Percentiles rank a stretch among this genome's conserved stretches.
Conservation (phyloP, 2,113 vertebrate species). For the Brachirus orientalis region DNA sequence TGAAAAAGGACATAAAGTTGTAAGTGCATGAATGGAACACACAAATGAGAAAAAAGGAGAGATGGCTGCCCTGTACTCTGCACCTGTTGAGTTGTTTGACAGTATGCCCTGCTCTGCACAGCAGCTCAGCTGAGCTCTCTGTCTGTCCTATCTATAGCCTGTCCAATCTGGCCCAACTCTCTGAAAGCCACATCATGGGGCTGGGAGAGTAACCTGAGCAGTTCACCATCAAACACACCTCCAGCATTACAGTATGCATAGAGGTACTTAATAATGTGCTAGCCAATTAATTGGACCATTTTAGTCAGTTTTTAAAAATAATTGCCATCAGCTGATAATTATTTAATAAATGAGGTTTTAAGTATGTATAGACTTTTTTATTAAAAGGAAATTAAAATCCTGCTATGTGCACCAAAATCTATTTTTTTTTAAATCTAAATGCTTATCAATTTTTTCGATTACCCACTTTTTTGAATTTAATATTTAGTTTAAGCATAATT, state of each 20-base stretch:
- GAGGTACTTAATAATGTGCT: neutral
- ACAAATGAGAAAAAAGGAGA: slow-evolving; percentile 24
- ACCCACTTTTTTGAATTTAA: too few relatives aligned
- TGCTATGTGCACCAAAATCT: too few relatives aligned
- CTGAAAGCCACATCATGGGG: slow-evolving; percentile 51
- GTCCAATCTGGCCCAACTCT: slow-evolving; percentile 46
- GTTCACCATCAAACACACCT: slow-evolving; percentile 59
- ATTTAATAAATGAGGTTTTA: too few relatives aligned
- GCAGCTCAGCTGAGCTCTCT: slow-evolving; percentile 79
- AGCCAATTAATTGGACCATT: too few relatives aligned
- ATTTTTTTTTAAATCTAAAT: too few relatives aligned
- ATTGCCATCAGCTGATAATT: too few relatives aligned
- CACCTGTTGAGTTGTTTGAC: slow-evolving; percentile 80
- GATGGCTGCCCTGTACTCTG: slow-evolving; percentile 46
- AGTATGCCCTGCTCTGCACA: slow-evolving; percentile 72
- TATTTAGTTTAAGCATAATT: too few relatives aligned
- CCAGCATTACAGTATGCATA: slow-evolving; percentile 8
- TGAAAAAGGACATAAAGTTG: slow-evolving; percentile 30
- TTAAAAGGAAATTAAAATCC: too few relatives aligned
- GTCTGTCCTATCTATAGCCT: slow-evolving; percentile 82
- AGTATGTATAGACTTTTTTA: too few relatives aligned
- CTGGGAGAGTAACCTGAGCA: slow-evolving; percentile 69
- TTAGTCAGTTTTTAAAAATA: too few relatives aligned
- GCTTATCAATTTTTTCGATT: too few relatives aligned
- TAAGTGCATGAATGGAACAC: slow-evolving; percentile 4